These are phyloP conservation scores for Altica lythri DNA, from an alignment of 2,888 invertebrate species.

Conservation along the genomic window DNA sequence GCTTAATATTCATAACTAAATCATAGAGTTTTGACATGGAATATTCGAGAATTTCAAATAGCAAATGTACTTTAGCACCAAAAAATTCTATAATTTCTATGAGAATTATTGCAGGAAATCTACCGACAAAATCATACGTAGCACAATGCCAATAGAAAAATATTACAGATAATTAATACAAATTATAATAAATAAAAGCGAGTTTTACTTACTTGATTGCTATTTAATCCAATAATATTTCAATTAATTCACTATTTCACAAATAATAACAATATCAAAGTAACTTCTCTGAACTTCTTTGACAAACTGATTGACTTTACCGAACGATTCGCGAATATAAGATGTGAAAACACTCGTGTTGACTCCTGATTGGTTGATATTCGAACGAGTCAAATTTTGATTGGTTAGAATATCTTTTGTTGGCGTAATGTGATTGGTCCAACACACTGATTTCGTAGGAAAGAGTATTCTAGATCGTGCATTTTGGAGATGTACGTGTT, in stretches of 20 bases:
- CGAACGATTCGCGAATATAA: conserved; percentile 48
- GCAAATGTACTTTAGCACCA: not conserved
- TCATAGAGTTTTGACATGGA: not conserved
- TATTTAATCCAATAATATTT: conserved; percentile 15
- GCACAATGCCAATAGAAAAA: not conserved
- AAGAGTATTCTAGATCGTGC: conserved; percentile 23
- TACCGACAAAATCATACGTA: not conserved
- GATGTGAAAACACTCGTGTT: conserved; percentile 60
- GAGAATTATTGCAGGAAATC: conserved; percentile 13
- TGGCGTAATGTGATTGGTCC: conserved; percentile 70
- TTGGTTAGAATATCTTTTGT: conserved; percentile 62
- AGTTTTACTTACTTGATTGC: conserved; percentile 7
- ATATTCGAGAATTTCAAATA: not conserved
- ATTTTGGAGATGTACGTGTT: conserved; percentile 17
- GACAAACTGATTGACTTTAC: conserved; percentile 38
- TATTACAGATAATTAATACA: not conserved
- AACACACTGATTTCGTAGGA: conserved; percentile 49
- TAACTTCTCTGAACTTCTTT: conserved; percentile 23
- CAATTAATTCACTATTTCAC: conserved; percentile 19
- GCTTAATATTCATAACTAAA: too few relatives aligned
- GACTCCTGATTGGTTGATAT: conserved; percentile 59
- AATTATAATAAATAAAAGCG: not conserved
- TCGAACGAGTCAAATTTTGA: conserved; percentile 54
- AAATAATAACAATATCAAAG: conserved; percentile 15
- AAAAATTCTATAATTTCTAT: too few relatives aligned